Percentiles rank a stretch among this genome's conserved stretches.
Conservation (phyloP, 2,888 invertebrate genomes). For the Epistrophe eligans region DNA sequence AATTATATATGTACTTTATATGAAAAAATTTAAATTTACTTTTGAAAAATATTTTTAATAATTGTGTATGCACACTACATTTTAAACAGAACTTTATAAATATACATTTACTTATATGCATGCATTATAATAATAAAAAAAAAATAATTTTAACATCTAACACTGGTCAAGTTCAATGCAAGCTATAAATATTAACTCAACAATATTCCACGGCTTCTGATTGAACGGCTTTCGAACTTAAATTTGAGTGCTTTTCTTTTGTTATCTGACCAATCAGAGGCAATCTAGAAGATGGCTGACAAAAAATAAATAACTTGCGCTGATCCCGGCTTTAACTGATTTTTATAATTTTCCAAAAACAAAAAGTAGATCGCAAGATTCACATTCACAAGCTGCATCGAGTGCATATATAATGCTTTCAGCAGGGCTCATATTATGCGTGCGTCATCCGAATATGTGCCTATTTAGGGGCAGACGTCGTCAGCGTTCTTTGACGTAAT, state of each 20-base stretch:
- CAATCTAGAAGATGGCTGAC: background rate
- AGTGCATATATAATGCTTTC: background rate
- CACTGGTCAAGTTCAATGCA: constrained; percentile 30
- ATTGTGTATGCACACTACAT: background rate
- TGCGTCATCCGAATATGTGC: background rate
- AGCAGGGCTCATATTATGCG: background rate
- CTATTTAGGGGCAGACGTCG: background rate
- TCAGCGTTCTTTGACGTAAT: background rate
- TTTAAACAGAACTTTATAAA: background rate
- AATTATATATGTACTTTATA: too few species aligned
- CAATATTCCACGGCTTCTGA: background rate
- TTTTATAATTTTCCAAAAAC: constrained; percentile 2
- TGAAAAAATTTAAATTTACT: background rate
- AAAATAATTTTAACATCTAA: constrained; percentile 10
- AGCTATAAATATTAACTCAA: background rate
- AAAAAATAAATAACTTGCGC: background rate
- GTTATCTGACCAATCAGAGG: background rate
- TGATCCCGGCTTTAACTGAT: constrained; percentile 5
- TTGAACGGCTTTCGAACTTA: background rate
- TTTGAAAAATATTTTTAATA: background rate
- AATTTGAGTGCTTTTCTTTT: background rate
- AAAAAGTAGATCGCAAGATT: constrained; percentile 8
- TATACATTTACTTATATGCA: background rate
- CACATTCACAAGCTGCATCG: background rate
- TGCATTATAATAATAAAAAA: background rate